phyloP scores from a whole-genome alignment of 1,140 invertebrate genomes.

The Ephestia elutella region DNA sequence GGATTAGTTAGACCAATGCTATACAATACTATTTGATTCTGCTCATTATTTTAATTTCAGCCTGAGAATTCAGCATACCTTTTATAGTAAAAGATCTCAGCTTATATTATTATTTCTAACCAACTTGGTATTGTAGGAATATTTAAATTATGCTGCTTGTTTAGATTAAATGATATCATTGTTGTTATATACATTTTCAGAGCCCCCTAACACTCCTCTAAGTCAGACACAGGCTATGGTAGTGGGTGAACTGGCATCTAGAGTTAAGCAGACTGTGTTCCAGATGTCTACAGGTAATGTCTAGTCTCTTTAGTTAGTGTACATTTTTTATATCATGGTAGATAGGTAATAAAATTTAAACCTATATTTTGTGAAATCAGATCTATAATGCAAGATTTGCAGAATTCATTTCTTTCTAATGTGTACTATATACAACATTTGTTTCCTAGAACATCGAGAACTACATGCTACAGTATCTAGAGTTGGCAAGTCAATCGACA shows the following conservation, averaged over 20 bases:
- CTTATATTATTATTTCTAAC: no score
- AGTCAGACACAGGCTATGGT: slow-evolving; percentile 80
- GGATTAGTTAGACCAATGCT: background rate
- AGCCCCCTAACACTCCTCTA: slow-evolving; percentile 77
- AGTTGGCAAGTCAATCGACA: slow-evolving; percentile 96
- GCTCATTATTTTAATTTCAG: no score
- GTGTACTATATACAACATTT: background rate
- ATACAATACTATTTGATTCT: background rate
- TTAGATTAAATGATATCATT: background rate
- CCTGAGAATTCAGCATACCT: no score
- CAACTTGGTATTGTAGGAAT: no score
- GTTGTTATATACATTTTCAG: slow-evolving; percentile 63
- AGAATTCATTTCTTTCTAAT: background rate
- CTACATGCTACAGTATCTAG: slow-evolving; percentile 94
- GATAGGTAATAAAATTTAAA: no score
- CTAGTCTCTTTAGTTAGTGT: slow-evolving; percentile 32
- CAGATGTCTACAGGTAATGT: slow-evolving; percentile 81
- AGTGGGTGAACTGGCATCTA: slow-evolving; percentile 80
- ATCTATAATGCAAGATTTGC: no score
- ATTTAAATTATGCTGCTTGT: no score
- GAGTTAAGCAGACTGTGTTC: slow-evolving; percentile 84
- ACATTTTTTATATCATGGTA: no score
- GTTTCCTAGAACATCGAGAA: slow-evolving; percentile 75
- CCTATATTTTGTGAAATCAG: no score
- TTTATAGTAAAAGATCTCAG: no score